Evolutionary conservation across 2,113 vertebrate species (phyloP), one percentile per base, ranked within the genome.

Genomic region (Grantiella picta): DNA sequence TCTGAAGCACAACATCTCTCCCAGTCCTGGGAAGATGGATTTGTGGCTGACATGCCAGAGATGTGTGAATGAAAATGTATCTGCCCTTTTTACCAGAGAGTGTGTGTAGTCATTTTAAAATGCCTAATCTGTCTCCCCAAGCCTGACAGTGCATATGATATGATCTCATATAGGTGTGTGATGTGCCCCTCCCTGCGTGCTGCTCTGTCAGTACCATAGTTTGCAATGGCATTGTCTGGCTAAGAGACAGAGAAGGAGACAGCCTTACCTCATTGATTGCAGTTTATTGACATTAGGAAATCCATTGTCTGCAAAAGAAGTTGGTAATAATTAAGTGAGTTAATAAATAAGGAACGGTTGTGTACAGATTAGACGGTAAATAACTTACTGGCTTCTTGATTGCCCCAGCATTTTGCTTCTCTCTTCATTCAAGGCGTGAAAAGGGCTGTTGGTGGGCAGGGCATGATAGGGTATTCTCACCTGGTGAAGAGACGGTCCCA

Each of bases 271-370:
- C 89, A 91, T 82, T 81, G 80, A 92, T 94, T 97, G 96, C 61
- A 59, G 66, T 73, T 95, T 95, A 92, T 93, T 85, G 79, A 90
- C 86, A 66, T 90, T 83, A 94, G 83, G 82, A 96, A 98, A 98
- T 84, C 93, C 78, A 90, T 52, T 82, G 92, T 93, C 95, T 94
- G 86, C 38, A 15, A 84, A 92, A 94, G 95, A 95, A 95, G 86
- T 88, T 96, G 93, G 87, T 95, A 75, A 96, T 96, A 89, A 96
- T 96, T 95, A 86, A 94, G 82, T 19, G 64, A 92, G 77, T 94
- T 95, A 88, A 95, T 97, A 97, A 97, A 96, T 69, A 92, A 95
- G 71, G 73, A 77, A 80, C 54, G 82, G 63, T 66, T 91, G 69
- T 81, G 60, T 89, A 72, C 79, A 84, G 85, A 90, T 95, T 40